phyloP scores from a whole-genome alignment of 2,113 vertebrate species.

The Labrus mixtus region DNA sequence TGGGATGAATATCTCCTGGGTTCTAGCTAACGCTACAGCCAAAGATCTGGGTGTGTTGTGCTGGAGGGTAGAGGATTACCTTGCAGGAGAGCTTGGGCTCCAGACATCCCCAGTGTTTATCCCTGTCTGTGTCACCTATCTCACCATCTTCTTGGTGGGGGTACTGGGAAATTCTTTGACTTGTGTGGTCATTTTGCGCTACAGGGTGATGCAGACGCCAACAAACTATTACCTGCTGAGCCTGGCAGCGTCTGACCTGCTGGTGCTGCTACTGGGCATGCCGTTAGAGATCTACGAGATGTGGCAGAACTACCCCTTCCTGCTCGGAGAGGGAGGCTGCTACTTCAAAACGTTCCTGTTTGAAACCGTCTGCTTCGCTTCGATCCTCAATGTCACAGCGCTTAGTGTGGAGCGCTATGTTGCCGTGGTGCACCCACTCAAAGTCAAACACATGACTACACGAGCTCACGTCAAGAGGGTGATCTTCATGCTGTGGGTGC shows the following conservation, averaged over 20 bases:
- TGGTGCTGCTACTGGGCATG: conserved; percentile 94
- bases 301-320: conserved; percentile 94
- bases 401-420: conserved; percentile 94
- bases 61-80: conserved; percentile 81
- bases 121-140: conserved; percentile 89
- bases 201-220: conserved; percentile 92
- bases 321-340: conserved; percentile 88
- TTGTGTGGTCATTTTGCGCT: conserved; percentile 88
- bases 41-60: conserved; percentile 63
- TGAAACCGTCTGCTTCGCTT: conserved; percentile 93
- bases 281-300: conserved; percentile 94
- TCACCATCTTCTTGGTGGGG: conserved; percentile 91
- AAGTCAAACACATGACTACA: conserved; percentile 87
- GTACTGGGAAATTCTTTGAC: conserved; percentile 90
- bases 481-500: conserved; percentile 87
- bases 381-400: conserved; percentile 93
- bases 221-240: conserved; percentile 98
- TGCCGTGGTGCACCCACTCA: conserved; percentile 93
- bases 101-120: conserved; percentile 86
- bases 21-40: conserved; percentile 43
- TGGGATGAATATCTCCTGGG: conserved; percentile 67
- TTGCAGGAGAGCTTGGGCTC: conserved; percentile 87
- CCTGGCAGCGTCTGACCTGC: conserved; percentile 91
- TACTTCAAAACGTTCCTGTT: conserved; percentile 93
- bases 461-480: conserved; percentile 88